These are phyloP conservation scores for Bucco capensis DNA, from an alignment of 2,113 vertebrate species.

Conservation along the genomic window DNA sequence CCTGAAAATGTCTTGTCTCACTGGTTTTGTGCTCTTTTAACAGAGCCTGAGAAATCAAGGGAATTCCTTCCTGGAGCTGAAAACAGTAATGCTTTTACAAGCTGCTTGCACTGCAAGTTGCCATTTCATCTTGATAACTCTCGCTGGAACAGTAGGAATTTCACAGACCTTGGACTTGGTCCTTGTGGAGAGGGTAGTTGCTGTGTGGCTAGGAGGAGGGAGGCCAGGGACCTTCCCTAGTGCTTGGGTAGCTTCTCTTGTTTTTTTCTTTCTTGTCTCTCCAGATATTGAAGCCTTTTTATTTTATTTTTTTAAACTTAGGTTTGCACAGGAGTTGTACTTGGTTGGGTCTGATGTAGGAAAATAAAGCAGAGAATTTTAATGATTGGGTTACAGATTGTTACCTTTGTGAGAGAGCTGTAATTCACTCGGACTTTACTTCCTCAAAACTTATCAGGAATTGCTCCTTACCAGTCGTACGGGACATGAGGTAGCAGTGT, in stretches of 20 bases:
- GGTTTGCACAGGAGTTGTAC: background rate
- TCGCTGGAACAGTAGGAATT: background rate
- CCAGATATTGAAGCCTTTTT: background rate
- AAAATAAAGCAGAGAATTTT: background rate
- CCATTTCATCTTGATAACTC: background rate
- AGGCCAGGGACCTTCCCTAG: background rate
- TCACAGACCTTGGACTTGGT: background rate
- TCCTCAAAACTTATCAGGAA: background rate
- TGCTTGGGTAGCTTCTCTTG: background rate
- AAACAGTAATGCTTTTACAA: background rate
- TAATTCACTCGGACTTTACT: background rate
- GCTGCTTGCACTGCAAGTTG: background rate
- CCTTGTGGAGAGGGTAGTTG: background rate
- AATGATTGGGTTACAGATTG: background rate
- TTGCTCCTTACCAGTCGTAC: background rate
- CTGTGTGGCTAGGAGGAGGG: background rate
- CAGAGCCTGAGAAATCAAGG: background rate
- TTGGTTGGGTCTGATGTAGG: background rate
- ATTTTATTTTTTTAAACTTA: background rate
- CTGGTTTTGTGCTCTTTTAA: background rate
- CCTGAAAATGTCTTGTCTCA: background rate
- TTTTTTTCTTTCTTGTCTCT: background rate
- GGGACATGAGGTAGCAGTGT: background rate
- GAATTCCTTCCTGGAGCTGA: background rate
- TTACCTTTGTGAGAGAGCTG: background rate